These are phyloP conservation scores for Diabrotica virgifera DNA, from an alignment of 1,140 invertebrate species.

Conservation along the genomic window DNA sequence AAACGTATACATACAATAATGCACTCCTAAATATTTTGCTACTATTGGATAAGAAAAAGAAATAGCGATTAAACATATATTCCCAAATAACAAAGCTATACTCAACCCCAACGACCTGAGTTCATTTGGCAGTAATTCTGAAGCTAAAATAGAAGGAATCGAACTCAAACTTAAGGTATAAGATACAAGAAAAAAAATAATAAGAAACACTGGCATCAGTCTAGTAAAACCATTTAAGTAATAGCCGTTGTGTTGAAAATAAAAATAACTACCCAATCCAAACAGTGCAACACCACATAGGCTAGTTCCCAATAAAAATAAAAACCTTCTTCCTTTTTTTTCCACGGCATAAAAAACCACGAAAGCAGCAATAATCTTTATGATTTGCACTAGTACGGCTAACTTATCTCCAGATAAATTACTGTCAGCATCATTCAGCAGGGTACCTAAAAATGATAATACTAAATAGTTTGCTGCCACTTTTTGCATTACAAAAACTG, in stretches of 20 bases:
- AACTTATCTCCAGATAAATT: slow-evolving; percentile 61
- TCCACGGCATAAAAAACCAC: slow-evolving; percentile 63
- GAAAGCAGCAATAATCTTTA: slow-evolving; percentile 69
- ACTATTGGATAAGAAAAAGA: slow-evolving; percentile 3
- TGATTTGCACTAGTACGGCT: slow-evolving; percentile 75
- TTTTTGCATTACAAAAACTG: slow-evolving; percentile 71
- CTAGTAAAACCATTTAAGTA: slow-evolving; percentile 51
- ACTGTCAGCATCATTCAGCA: slow-evolving; percentile 4
- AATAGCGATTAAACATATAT: neutral
- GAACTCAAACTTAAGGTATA: slow-evolving; percentile 78
- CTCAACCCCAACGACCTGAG: slow-evolving; percentile 73
- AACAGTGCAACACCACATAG: slow-evolving; percentile 54
- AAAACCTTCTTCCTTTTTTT: slow-evolving; percentile 65
- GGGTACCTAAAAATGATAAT: neutral
- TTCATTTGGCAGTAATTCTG: slow-evolving; percentile 75
- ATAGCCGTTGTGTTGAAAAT: slow-evolving; percentile 50
- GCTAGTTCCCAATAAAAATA: slow-evolving; percentile 68
- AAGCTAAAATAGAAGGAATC: slow-evolving; percentile 80
- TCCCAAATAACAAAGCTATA: slow-evolving; percentile 50
- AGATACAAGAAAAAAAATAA: slow-evolving; percentile 64
- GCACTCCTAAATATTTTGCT: slow-evolving; percentile 5
- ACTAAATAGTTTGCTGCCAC: slow-evolving; percentile 63
- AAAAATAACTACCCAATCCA: slow-evolving; percentile 63
- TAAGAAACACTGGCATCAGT: slow-evolving; percentile 63
- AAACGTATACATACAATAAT: slow-evolving; percentile 5